Evolutionary conservation across 2,113 vertebrate species (phyloP).

Genomic region (Scophthalmus maximus): DNA sequence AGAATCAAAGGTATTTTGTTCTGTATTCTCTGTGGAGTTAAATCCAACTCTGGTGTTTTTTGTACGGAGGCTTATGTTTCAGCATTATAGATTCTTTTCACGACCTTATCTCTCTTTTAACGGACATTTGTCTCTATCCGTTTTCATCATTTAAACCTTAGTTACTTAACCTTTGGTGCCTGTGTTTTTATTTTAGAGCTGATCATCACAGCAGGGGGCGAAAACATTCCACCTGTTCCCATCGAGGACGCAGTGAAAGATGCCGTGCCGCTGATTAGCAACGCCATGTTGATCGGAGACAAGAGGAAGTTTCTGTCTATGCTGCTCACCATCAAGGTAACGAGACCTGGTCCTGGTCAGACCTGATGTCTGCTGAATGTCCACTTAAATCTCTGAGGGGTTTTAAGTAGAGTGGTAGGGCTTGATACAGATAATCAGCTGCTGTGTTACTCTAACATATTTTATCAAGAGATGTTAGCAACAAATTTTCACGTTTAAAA

Average conservation of each 20-base stretch:
- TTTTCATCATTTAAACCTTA: not conserved
- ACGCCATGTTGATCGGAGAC: constrained; percentile 93
- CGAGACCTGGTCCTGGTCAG: not conserved
- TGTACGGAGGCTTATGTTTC: too few relatives aligned
- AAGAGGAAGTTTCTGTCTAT: constrained; percentile 90
- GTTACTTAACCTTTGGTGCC: not conserved
- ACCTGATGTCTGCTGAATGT: not conserved
- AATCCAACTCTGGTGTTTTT: too few relatives aligned
- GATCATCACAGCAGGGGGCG: constrained; percentile 92
- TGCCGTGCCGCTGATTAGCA: constrained; percentile 90
- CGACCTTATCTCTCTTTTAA: not conserved
- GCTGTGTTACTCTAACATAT: too few relatives aligned
- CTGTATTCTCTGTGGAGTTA: not conserved
- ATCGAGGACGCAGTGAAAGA: constrained; percentile 90
- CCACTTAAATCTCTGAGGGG: not conserved
- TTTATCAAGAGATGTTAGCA: too few relatives aligned
- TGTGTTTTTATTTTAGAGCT: constrained; percentile 83
- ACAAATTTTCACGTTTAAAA: too few relatives aligned
- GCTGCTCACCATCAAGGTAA: constrained; percentile 92
- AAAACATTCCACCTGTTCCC: constrained; percentile 89
- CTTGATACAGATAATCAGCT: too few relatives aligned
- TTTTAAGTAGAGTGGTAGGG: not conserved
- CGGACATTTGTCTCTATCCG: not conserved
- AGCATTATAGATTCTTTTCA: too few relatives aligned
- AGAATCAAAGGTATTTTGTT: constrained; percentile 91